A percentile compares a stretch with the other conserved stretches of the same genome.
Conservation (phyloP, 2,888 invertebrate genomes). For the Cinara cedri region DNA sequence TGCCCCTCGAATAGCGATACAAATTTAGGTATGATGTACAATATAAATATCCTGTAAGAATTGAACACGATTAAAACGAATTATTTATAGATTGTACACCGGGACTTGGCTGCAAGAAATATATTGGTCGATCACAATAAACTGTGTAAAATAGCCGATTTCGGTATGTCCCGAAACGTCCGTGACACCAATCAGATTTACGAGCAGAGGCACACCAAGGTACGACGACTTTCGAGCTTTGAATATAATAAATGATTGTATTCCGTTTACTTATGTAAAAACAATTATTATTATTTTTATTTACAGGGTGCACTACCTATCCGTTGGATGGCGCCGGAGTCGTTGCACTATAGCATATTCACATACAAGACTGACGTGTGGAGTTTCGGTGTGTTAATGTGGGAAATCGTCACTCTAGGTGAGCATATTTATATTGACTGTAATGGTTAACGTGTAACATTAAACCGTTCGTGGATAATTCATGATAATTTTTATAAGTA, state of each 20-base stretch:
- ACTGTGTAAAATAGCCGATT: constrained; percentile 86
- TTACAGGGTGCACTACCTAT: constrained; percentile 70
- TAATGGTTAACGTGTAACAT: too few species aligned
- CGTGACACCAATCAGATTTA: constrained; percentile 65
- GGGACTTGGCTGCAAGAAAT: constrained; percentile 83
- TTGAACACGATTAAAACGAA: too few species aligned
- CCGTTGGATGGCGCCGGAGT: constrained; percentile 87
- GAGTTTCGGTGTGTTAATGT: constrained; percentile 84
- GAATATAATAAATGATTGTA: too few species aligned
- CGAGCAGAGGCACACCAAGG: constrained; percentile 64
- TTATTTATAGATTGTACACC: constrained; percentile 76
- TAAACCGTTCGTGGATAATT: too few species aligned
- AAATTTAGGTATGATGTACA: too few species aligned
- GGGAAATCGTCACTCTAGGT: constrained; percentile 88
- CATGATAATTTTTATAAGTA: too few species aligned
- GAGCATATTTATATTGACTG: too few species aligned
- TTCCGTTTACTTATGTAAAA: background rate
- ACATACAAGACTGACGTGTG: constrained; percentile 84
- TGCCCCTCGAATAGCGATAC: too few species aligned
- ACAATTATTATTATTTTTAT: background rate
- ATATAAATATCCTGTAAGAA: too few species aligned
- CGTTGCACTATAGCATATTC: constrained; percentile 77
- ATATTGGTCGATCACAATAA: constrained; percentile 84
- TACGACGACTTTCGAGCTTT: constrained; percentile 58
- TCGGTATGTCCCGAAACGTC: constrained; percentile 80